These are phyloP conservation scores for Melipona quadrifasciata DNA, from an alignment of 1,140 invertebrate genomes.

Conservation along the genomic window DNA sequence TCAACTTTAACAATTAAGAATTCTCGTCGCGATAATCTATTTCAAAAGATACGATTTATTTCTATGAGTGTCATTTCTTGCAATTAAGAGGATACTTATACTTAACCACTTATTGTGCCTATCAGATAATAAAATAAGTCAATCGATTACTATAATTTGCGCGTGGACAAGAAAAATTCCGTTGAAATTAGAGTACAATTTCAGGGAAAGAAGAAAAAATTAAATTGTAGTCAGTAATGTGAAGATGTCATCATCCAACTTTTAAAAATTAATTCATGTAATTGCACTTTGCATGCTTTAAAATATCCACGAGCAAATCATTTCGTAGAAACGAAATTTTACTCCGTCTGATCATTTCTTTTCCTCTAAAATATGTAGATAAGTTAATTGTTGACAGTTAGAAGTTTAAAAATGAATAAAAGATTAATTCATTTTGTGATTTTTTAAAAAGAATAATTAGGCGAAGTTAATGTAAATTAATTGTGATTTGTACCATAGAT, in stretches of 20 bases:
- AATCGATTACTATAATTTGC: conserved; percentile 31
- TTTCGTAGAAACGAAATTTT: background rate
- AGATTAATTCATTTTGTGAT: background rate
- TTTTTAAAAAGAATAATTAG: background rate
- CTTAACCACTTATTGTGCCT: conserved; percentile 34
- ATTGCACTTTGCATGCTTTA: conserved; percentile 5
- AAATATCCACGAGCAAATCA: background rate
- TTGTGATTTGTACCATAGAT: conserved; percentile 32
- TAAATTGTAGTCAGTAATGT: background rate
- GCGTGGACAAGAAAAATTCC: conserved; percentile 30
- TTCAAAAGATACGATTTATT: background rate
- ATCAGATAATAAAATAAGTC: conserved; percentile 16
- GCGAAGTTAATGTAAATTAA: conserved; percentile 23
- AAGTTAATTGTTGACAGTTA: background rate
- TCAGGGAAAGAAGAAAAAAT: background rate
- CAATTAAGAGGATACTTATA: conserved; percentile 34
- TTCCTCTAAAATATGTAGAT: too few relatives aligned
- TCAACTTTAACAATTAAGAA: background rate
- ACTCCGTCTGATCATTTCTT: background rate
- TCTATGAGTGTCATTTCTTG: background rate
- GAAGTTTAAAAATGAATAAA: background rate
- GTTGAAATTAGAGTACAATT: background rate
- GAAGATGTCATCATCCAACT: background rate
- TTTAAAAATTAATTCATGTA: conserved; percentile 15
- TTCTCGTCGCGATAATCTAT: background rate